A percentile compares a stretch with the other conserved stretches of the same genome.
These are phyloP conservation scores for Simalia tracyae DNA, from an alignment of 2,797 vertebrate genomes.

Conservation along the genomic window DNA sequence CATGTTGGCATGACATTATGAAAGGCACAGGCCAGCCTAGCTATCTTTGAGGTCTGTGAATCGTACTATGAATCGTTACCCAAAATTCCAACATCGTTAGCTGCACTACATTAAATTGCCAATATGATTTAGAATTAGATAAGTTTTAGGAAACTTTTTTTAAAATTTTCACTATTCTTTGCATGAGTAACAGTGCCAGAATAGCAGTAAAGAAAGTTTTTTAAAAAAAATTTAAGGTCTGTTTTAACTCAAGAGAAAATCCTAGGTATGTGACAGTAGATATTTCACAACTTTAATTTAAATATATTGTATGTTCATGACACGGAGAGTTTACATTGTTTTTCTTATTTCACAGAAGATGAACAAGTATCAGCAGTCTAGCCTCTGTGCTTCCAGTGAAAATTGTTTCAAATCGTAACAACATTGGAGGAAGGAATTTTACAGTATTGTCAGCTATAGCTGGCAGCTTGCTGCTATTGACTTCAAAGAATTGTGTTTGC, in stretches of 20 bases:
- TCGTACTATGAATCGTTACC: background rate
- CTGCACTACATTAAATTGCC: background rate
- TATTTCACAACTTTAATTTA: background rate
- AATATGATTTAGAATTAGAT: background rate
- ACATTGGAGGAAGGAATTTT: slow-evolving; percentile 36
- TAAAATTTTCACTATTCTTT: background rate
- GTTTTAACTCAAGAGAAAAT: background rate
- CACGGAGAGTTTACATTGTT: background rate
- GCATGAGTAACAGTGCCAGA: background rate
- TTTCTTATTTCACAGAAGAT: slow-evolving; percentile 80
- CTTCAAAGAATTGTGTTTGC: slow-evolving; percentile 30
- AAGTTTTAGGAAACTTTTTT: background rate
- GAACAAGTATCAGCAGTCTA: slow-evolving; percentile 95
- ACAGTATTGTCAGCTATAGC: slow-evolving; percentile 39
- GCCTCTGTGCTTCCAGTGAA: slow-evolving; percentile 5
- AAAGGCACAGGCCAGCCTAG: background rate
- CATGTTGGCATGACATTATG: background rate
- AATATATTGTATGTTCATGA: background rate
- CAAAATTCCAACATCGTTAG: background rate
- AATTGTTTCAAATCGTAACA: slow-evolving; percentile 27
- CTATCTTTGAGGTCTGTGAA: background rate
- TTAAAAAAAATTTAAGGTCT: background rate
- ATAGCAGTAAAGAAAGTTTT: background rate
- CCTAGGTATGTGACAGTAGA: background rate
- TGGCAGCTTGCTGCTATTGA: slow-evolving; percentile 61